Conservation (phyloP, 2,797 vertebrate genomes). For the Sciurus vulgaris region DNA sequence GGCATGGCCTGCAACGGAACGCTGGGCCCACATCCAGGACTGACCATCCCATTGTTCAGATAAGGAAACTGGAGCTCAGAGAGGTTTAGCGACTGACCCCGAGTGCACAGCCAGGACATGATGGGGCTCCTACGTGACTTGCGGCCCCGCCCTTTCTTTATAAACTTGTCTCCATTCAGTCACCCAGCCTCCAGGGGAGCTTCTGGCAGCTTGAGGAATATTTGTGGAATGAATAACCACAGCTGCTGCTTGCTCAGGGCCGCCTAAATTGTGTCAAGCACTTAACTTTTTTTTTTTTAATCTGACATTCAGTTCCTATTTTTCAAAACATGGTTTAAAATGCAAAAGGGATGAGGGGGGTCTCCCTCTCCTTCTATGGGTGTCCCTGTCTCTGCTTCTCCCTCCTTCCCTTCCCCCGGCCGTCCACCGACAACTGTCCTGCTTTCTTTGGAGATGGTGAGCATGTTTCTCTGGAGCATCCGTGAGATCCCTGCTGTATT, state of each 20-base stretch:
- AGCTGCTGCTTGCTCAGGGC: neutral
- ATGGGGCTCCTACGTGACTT: neutral
- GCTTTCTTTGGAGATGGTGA: neutral
- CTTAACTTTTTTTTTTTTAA: neutral
- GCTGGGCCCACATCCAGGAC: neutral
- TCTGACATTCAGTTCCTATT: neutral
- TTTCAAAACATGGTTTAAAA: neutral
- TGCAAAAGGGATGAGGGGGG: neutral
- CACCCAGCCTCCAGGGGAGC: neutral
- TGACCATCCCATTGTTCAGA: neutral
- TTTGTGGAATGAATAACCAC: neutral
- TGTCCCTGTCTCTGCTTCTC: too few relatives aligned
- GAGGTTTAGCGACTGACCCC: neutral
- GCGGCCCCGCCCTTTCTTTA: neutral
- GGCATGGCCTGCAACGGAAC: neutral
- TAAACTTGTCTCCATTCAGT: neutral
- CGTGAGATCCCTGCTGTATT: neutral
- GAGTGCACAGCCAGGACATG: neutral
- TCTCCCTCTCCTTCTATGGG: neutral
- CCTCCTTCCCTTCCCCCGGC: neutral
- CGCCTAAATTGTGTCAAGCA: neutral
- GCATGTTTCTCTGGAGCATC: rapidly evolving
- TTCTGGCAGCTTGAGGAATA: neutral
- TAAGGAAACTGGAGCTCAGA: neutral
- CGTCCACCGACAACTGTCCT: neutral